phyloP scores from a whole-genome alignment of 2,888 invertebrate species.

The Hypomecis atomaria region DNA sequence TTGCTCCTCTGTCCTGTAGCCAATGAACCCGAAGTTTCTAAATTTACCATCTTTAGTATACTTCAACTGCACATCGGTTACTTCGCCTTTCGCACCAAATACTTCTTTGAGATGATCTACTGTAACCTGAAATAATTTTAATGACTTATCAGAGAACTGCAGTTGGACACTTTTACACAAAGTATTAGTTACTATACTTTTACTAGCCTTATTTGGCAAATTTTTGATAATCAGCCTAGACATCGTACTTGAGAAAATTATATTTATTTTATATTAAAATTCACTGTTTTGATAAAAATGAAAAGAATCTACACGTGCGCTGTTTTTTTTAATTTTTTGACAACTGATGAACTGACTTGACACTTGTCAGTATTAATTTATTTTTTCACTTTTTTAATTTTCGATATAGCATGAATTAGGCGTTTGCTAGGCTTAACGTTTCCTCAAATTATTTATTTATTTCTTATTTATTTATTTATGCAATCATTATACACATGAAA shows the following conservation, averaged over 20 bases:
- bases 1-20: slow-evolving; percentile 92
- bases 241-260: slow-evolving; percentile 75
- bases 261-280: not conserved
- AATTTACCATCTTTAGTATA: slow-evolving; percentile 96
- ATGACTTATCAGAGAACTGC: not conserved
- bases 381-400: no score
- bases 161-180: no score
- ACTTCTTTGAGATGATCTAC: slow-evolving; percentile 90
- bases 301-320: no score
- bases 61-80: slow-evolving; percentile 97
- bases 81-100: slow-evolving; percentile 91
- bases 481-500: no score
- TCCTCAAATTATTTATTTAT: no score
- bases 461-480: no score
- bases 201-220: slow-evolving; percentile 92
- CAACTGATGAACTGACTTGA: no score
- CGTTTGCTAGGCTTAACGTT: no score
- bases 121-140: slow-evolving; percentile 85
- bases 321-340: no score
- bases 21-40: slow-evolving; percentile 96
- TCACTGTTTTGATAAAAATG: not conserved
- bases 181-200: not conserved
- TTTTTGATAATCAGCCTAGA: slow-evolving; percentile 96
- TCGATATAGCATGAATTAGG: no score
- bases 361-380: no score